Percentiles rank a stretch among this genome's conserved stretches.
Conservation (phyloP, 2,888 invertebrate genomes). For the Ferrisia virgata region DNA sequence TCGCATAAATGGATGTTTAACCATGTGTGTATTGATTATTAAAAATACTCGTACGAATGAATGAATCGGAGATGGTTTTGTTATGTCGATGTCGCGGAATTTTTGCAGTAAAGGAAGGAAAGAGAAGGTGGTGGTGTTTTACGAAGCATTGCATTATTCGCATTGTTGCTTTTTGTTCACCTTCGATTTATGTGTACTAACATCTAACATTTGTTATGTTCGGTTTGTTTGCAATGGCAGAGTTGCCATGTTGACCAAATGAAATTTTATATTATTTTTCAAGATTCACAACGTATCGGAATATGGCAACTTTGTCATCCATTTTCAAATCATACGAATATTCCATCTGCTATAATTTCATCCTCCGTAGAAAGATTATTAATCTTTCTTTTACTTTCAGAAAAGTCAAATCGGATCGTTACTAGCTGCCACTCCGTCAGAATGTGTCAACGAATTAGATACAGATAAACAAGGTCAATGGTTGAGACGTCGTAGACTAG, state of each 20-base stretch:
- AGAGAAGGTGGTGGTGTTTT: background rate
- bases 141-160: background rate
- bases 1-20: background rate
- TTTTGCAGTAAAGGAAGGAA: background rate
- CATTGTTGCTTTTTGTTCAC: background rate
- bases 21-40: background rate
- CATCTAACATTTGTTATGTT: background rate
- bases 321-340: too few species aligned
- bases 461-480: conserved; percentile 91
- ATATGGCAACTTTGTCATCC: too few species aligned
- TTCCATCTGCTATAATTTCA: too few species aligned
- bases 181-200: background rate
- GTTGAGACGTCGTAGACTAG: conserved; percentile 87
- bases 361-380: too few species aligned
- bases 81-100: background rate
- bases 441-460: conserved; percentile 57
- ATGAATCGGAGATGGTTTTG: background rate
- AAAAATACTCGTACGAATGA: background rate
- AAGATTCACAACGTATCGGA: too few species aligned
- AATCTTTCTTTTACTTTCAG: conserved; percentile 50
- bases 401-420: conserved; percentile 60
- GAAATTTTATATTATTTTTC: too few species aligned
- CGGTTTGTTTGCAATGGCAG: background rate
- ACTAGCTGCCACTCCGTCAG: conserved; percentile 53
- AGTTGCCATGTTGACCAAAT: background rate